Percentiles rank a stretch among this genome's conserved stretches.
These are phyloP conservation scores for Oncorhynchus tshawytscha DNA, from an alignment of 2,113 vertebrate species.

Conservation along the genomic window DNA sequence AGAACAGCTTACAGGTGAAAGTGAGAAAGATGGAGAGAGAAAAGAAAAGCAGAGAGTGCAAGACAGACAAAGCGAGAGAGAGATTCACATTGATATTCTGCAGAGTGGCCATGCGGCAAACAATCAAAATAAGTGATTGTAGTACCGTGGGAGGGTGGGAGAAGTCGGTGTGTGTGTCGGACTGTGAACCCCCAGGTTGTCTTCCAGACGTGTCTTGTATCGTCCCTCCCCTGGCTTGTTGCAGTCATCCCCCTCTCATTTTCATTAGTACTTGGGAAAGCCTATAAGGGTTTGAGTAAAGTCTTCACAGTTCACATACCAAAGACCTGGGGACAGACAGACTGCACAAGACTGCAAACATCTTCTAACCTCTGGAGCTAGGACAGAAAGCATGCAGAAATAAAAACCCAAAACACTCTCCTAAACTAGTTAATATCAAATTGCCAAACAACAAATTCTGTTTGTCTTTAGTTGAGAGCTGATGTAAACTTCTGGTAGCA, in stretches of 20 bases:
- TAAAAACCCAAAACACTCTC: background rate
- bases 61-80: too few relatives aligned
- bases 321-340: background rate
- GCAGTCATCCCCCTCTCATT: constrained; percentile 31
- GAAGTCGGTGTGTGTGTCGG: constrained; percentile 2
- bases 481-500: background rate
- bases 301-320: background rate
- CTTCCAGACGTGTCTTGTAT: background rate
- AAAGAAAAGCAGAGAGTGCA: background rate
- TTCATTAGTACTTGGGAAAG: constrained; percentile 16
- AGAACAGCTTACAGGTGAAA: constrained; percentile 51
- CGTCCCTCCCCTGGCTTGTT: constrained; percentile 10
- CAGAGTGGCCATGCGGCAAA: constrained; percentile 23
- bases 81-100: constrained; percentile 46
- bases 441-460: background rate
- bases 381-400: background rate
- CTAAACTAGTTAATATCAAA: background rate
- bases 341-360: background rate
- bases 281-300: constrained; percentile 4
- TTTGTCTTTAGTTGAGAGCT: background rate
- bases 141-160: constrained; percentile 5
- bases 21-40: background rate
- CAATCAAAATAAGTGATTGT: constrained; percentile 56
- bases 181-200: constrained; percentile 9
- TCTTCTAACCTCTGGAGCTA: background rate